Percentiles rank a stretch among this genome's conserved stretches.
Conservation (phyloP, 2,888 invertebrate genomes). For the Tridacna gigas region DNA sequence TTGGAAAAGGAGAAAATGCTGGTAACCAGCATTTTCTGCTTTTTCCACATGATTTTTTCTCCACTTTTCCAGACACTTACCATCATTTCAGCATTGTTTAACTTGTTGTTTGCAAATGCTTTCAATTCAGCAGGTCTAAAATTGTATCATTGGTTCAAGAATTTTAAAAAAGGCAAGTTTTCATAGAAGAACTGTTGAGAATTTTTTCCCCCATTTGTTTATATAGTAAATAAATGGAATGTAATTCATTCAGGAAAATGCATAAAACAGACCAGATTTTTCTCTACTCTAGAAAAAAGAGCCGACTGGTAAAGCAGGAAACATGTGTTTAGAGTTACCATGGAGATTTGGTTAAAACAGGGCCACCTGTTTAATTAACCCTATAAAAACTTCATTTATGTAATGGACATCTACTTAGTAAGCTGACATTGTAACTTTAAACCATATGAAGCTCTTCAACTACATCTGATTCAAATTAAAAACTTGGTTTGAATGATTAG, state of each 20-base stretch:
- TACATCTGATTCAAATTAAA: too few species aligned
- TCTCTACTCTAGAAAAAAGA: not conserved
- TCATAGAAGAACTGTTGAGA: too few species aligned
- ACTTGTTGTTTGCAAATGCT: too few species aligned
- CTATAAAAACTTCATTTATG: slow-evolving; percentile 21
- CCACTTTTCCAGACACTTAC: too few species aligned
- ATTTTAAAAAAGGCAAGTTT: too few species aligned
- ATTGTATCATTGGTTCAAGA: too few species aligned
- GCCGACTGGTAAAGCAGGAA: slow-evolving; percentile 10
- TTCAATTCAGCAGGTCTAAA: too few species aligned
- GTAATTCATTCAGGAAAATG: not conserved
- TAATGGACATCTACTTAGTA: not conserved
- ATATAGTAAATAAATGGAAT: too few species aligned
- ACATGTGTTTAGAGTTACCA: slow-evolving; percentile 27
- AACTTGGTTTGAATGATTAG: too few species aligned
- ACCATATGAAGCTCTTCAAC: too few species aligned
- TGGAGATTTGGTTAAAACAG: slow-evolving; percentile 16
- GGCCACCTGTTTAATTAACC: slow-evolving; percentile 30
- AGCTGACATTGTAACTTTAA: not conserved
- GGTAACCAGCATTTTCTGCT: not conserved
- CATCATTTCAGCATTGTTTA: too few species aligned
- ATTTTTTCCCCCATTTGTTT: too few species aligned
- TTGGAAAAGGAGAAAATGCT: slow-evolving; percentile 4
- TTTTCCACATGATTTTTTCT: not conserved
- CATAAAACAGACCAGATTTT: slow-evolving; percentile 10